Conservation (phyloP, 2,888 invertebrate species). For the Mamestra brassicae region DNA sequence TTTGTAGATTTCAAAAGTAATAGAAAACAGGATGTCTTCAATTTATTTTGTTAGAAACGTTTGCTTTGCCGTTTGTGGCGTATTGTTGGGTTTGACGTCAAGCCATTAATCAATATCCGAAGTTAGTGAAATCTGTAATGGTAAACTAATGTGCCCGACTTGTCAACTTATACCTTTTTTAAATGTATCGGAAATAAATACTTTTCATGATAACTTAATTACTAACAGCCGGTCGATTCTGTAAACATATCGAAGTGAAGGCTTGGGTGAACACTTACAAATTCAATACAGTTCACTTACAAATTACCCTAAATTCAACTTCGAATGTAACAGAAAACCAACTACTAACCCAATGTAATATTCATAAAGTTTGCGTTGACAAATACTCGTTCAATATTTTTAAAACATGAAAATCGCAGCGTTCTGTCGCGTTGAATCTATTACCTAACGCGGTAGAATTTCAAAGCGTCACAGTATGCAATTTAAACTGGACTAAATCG, state of each 20-base stretch:
- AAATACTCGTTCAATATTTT: constrained; percentile 47
- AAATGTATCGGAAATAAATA: neutral
- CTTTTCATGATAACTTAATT: neutral
- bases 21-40: constrained; percentile 61
- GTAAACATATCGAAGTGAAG: no score
- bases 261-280: no score
- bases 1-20: constrained; percentile 54
- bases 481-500: constrained; percentile 71
- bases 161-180: neutral
- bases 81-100: constrained; percentile 45
- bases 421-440: constrained; percentile 51
- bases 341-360: constrained; percentile 1
- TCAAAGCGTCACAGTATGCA: constrained; percentile 70
- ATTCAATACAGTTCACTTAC: neutral
- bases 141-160: neutral
- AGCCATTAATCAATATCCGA: constrained; percentile 30
- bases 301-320: neutral
- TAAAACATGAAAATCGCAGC: constrained; percentile 41
- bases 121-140: constrained; percentile 17
- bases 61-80: constrained; percentile 30
- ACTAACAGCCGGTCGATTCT: no score
- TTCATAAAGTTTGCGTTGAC: constrained; percentile 14
- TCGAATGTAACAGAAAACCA: neutral
- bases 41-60: constrained; percentile 54
- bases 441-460: constrained; percentile 65